A percentile compares a stretch with the other conserved stretches of the same genome.
These are phyloP conservation scores for Wiebesia pumilae DNA, from an alignment of 1,140 invertebrate species.

Conservation along the genomic window DNA sequence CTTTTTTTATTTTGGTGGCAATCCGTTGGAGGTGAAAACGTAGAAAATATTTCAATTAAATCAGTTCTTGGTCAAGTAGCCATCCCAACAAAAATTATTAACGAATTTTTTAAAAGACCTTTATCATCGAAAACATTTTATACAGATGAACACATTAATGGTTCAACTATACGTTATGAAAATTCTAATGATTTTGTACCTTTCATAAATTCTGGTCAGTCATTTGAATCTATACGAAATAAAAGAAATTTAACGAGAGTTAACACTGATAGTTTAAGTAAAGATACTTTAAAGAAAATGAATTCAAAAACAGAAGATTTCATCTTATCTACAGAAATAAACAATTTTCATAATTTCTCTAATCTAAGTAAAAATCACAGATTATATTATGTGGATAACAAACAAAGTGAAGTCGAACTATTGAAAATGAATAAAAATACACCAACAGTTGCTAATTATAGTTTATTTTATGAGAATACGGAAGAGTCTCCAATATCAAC, in stretches of 20 bases:
- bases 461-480: slow-evolving; percentile 65
- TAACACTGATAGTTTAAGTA: not conserved
- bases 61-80: slow-evolving; percentile 67
- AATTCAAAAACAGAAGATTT: slow-evolving; percentile 56
- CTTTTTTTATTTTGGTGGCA: slow-evolving; percentile 66
- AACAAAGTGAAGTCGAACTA: slow-evolving; percentile 68
- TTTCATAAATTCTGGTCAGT: slow-evolving; percentile 56
- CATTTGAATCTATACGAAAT: slow-evolving; percentile 8
- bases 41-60: slow-evolving; percentile 46
- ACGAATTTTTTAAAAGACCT: slow-evolving; percentile 53
- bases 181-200: slow-evolving; percentile 70
- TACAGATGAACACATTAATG: slow-evolving; percentile 43
- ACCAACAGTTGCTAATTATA: slow-evolving; percentile 68
- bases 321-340: not conserved
- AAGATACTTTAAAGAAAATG: not conserved
- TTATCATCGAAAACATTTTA: slow-evolving; percentile 37
- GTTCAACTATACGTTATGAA: slow-evolving; percentile 61
- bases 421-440: slow-evolving; percentile 70
- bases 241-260: not conserved
- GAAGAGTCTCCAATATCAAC: slow-evolving; percentile 53
- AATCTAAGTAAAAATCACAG: slow-evolving; percentile 59
- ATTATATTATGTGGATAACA: slow-evolving; percentile 62
- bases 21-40: slow-evolving; percentile 55
- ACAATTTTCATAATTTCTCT: slow-evolving; percentile 58
- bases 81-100: slow-evolving; percentile 62